Evolutionary conservation across 2,888 invertebrate species (phyloP), one percentile per base, ranked within the genome.

Genomic region (Zootermopsis nevadensis): DNA sequence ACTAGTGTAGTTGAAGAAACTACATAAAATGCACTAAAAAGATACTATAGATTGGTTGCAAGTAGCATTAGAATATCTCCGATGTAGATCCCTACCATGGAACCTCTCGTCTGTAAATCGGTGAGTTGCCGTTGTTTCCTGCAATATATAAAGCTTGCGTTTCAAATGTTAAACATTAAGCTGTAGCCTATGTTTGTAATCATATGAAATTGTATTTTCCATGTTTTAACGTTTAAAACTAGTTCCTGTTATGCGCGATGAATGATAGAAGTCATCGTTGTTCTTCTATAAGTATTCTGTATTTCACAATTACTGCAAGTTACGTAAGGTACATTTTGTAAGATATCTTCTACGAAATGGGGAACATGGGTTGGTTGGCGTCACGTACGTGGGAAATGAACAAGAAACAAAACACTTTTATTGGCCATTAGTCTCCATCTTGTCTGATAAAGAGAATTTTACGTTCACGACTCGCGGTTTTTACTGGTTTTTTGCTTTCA

Each of bases 361-460:
- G 69, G 24, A 22, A 69, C n/a, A n/a, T 1, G n/a, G 60, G n/a
- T 60, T n/a, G n/a, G 60, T 60, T 27, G 60, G n/a, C 60, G n/a
- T 60, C 60, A 33, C 33, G 33, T 66, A 27, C 27, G n/a, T 27
- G 66, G 7, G 27, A 30, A 10, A 33, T 22, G 22, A 33, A 69
- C 31, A 33, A 33, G 31, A 15, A 33, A 33, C 33, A 69, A 69
- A 69, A 69, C 69, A 10, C 69, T 69, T 69, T 69, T 69, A 69
- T 69, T 69, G 33, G 19, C 69, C 69, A 33, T 69, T 33, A 69
- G 69, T 30, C 69, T 69, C 69, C 33, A 31, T 19, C 69, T 69
- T 69, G 30, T 33, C 6, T 10, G 69, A 69, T 69, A 69, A 69
- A 33, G 69, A 69, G 33, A 19, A 1, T 19, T 69, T 69, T 31